Conservation (phyloP, 2,113 vertebrate species). For the Delphinapterus leucas region DNA sequence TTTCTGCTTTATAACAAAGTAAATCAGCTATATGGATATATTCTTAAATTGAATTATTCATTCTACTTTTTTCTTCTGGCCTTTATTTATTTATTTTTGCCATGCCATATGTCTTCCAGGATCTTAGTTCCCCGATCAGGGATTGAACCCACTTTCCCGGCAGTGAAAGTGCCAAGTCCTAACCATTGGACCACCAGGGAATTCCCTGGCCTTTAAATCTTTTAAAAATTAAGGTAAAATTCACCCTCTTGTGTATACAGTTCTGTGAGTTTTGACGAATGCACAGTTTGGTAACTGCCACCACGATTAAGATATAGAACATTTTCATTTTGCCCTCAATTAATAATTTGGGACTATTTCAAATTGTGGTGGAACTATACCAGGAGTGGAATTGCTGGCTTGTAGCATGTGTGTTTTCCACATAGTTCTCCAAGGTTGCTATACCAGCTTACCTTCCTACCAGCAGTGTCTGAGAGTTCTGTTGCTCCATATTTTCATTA, state of each 20-base stretch:
- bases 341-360: not conserved
- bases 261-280: not conserved
- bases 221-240: not conserved
- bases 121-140: not conserved
- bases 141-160: not conserved
- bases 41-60: not conserved
- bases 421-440: not conserved
- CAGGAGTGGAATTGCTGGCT: not conserved
- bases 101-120: not conserved
- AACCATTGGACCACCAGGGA: not conserved
- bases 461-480: not conserved
- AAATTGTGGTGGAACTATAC: not conserved
- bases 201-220: too few relatives aligned
- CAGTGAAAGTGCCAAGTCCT: not conserved
- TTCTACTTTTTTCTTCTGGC: not conserved
- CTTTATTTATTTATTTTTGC: not conserved
- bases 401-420: not conserved
- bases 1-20: too few relatives aligned
- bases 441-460: not conserved
- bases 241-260: not conserved
- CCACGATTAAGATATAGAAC: not conserved
- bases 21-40: not conserved
- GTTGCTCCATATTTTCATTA: not conserved
- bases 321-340: not conserved
- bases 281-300: not conserved